Conservation (phyloP, 2,888 invertebrate species). For the Andrena hattorfiana region DNA sequence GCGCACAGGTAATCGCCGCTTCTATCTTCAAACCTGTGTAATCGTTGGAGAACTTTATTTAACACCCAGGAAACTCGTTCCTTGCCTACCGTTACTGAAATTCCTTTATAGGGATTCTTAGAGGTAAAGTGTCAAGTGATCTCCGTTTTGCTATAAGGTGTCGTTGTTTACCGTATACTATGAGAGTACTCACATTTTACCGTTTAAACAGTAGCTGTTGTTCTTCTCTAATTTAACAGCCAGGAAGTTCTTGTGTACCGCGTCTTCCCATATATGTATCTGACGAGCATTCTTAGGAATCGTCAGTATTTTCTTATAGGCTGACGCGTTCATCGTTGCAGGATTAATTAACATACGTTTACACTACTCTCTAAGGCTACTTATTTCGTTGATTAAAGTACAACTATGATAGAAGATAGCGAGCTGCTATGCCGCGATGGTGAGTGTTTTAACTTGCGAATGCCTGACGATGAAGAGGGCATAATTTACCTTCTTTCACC, state of each 20-base stretch:
- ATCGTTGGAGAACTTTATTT: slow-evolving; percentile 20
- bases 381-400: no score
- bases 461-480: neutral
- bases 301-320: slow-evolving; percentile 87
- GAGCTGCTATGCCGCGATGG: no score
- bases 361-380: neutral
- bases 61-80: slow-evolving; percentile 22
- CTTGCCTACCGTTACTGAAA: no score
- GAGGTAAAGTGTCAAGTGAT: no score
- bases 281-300: slow-evolving; percentile 93
- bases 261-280: slow-evolving; percentile 90
- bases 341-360: neutral
- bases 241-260: slow-evolving; percentile 87
- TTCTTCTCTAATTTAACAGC: slow-evolving; percentile 91
- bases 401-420: no score
- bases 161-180: no score
- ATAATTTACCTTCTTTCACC: neutral
- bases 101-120: no score
- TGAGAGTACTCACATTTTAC: slow-evolving; percentile 84
- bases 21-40: slow-evolving; percentile 89
- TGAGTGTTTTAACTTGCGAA: neutral
- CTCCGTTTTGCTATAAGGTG: no score
- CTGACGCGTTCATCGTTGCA: slow-evolving; percentile 81
- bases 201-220: slow-evolving; percentile 92
- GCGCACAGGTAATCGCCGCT: slow-evolving; percentile 94